Percentiles rank a stretch among this genome's conserved stretches.
These are phyloP conservation scores for Noctuana brunneofusca DNA, from an alignment of 2,888 invertebrate species.

Conservation along the genomic window DNA sequence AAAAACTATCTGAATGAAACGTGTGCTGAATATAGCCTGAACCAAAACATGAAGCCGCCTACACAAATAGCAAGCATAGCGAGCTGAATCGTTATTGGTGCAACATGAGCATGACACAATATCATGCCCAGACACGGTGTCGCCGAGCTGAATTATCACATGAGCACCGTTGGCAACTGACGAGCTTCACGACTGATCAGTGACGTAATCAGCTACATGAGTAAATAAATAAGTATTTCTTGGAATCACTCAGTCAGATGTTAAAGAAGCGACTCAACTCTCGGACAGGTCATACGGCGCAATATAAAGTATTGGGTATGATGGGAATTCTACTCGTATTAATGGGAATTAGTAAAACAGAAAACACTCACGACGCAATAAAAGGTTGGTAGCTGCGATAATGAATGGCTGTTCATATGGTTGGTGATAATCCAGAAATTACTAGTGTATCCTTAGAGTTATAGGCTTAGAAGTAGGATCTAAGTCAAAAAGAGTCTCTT, in stretches of 20 bases:
- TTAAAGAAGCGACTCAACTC: background rate
- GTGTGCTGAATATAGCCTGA: slow-evolving; percentile 26
- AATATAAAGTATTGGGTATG: slow-evolving; percentile 1
- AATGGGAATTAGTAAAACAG: background rate
- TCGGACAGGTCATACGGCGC: slow-evolving; percentile 3
- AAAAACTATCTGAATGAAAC: slow-evolving; percentile 17
- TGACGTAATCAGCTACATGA: slow-evolving; percentile 18
- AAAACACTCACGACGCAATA: background rate
- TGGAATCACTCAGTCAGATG: slow-evolving; percentile 14
- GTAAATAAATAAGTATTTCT: slow-evolving; percentile 9
- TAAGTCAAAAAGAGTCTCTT: background rate
- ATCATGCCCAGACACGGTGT: slow-evolving; percentile 69
- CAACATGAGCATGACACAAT: slow-evolving; percentile 64
- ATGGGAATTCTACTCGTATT: background rate
- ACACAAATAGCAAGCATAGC: slow-evolving; percentile 49
- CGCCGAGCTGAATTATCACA: slow-evolving; percentile 67
- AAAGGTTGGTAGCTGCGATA: background rate
- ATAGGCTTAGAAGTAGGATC: background rate
- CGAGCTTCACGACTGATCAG: slow-evolving; percentile 15
- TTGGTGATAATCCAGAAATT: background rate
- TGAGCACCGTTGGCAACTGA: slow-evolving; percentile 60
- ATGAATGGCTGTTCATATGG: no score
- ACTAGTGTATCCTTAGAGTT: no score
- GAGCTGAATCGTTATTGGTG: slow-evolving; percentile 60
- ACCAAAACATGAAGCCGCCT: slow-evolving; percentile 39